These are phyloP conservation scores for Leptinotarsa tumamoca DNA, from an alignment of 2,888 invertebrate genomes.

Conservation along the genomic window DNA sequence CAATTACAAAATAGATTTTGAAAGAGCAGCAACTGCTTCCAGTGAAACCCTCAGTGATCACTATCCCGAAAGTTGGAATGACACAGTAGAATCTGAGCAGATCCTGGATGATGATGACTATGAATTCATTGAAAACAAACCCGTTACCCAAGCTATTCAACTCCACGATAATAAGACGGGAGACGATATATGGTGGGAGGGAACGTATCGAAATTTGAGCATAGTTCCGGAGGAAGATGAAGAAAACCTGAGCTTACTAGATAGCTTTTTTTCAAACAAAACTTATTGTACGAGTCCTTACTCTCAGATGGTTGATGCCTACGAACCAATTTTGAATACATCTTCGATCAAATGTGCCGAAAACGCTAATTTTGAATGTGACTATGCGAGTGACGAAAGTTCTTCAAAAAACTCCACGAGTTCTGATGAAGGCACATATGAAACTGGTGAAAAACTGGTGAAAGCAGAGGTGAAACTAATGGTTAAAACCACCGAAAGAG, in stretches of 20 bases:
- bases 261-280: slow-evolving; percentile 54
- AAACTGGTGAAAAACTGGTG: slow-evolving; percentile 57
- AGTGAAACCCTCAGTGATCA: slow-evolving; percentile 58
- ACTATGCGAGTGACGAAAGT: slow-evolving; percentile 41
- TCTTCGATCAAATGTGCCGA: slow-evolving; percentile 28
- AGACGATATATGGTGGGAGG: slow-evolving; percentile 65
- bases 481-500: slow-evolving; percentile 67
- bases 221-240: slow-evolving; percentile 66
- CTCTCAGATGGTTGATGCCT: slow-evolving; percentile 31
- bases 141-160: slow-evolving; percentile 50
- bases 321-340: slow-evolving; percentile 15
- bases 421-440: slow-evolving; percentile 57
- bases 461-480: slow-evolving; percentile 69
- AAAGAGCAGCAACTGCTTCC: slow-evolving; percentile 54
- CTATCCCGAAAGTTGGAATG: slow-evolving; percentile 43
- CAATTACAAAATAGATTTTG: slow-evolving; percentile 50
- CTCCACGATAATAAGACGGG: slow-evolving; percentile 48
- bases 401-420: slow-evolving; percentile 45
- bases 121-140: slow-evolving; percentile 58
- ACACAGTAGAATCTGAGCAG: slow-evolving; percentile 51
- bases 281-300: slow-evolving; percentile 43
- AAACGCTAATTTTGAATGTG: slow-evolving; percentile 29
- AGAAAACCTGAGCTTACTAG: slow-evolving; percentile 60
- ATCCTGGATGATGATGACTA: slow-evolving; percentile 53
- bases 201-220: slow-evolving; percentile 64